Conservation (phyloP, 2,797 vertebrate genomes). For the Lateolabrax maculatus region DNA sequence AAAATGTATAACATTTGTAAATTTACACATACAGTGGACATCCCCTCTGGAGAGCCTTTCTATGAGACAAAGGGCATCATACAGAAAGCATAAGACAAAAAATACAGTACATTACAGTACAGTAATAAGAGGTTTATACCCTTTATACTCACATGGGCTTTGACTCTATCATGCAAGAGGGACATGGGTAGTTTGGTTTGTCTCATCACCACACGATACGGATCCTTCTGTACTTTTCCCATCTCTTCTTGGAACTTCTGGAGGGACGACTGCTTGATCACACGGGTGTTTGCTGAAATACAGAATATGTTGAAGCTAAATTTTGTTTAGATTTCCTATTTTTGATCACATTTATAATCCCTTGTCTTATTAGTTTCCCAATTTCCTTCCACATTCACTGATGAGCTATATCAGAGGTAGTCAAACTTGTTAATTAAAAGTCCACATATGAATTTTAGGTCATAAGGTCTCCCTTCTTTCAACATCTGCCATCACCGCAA, state of each 20-base stretch:
- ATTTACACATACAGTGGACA: background rate
- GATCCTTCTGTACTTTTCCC: conserved; percentile 93
- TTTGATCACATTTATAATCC: background rate
- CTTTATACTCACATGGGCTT: conserved; percentile 92
- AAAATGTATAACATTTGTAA: background rate
- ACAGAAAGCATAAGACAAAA: background rate
- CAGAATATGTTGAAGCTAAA: background rate
- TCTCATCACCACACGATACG: conserved; percentile 96
- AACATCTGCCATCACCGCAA: background rate
- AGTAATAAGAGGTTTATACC: background rate
- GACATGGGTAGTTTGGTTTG: conserved; percentile 97
- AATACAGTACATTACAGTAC: background rate
- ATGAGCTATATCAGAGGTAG: background rate
- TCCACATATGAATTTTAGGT: background rate
- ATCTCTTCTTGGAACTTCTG: conserved; percentile 99
- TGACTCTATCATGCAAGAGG: conserved; percentile 91
- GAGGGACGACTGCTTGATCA: conserved; percentile 97
- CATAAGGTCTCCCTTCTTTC: background rate
- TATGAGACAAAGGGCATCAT: background rate
- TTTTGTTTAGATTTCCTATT: background rate
- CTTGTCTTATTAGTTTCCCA: background rate
- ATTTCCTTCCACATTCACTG: background rate
- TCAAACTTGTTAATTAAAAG: background rate
- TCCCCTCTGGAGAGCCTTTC: background rate
- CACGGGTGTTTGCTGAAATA: conserved; percentile 93